These are phyloP conservation scores for Epinotia nisella DNA, from an alignment of 2,888 invertebrate species.

Conservation along the genomic window DNA sequence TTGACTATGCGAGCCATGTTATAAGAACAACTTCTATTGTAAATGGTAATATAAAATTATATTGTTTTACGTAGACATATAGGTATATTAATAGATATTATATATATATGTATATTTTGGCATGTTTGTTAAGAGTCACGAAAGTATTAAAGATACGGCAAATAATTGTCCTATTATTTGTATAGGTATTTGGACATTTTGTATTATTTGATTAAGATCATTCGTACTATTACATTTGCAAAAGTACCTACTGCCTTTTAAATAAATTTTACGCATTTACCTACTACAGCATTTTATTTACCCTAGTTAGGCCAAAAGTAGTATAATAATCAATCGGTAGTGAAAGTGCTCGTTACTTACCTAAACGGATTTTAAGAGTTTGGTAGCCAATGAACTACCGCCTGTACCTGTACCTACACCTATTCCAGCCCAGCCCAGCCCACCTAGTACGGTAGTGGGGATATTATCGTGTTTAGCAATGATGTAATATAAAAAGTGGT, in stretches of 20 bases:
- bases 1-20: neutral
- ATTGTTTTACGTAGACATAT: neutral
- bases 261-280: slow-evolving; percentile 14
- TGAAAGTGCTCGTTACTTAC: too few species aligned
- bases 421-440: too few species aligned
- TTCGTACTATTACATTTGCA: slow-evolving; percentile 8
- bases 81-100: neutral
- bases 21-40: neutral
- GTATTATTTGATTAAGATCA: slow-evolving; percentile 7
- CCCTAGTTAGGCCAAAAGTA: neutral
- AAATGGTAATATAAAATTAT: neutral
- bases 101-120: neutral
- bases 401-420: too few species aligned
- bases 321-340: too few species aligned
- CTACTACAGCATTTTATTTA: neutral
- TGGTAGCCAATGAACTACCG: too few species aligned
- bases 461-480: too few species aligned
- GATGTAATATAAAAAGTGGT: too few species aligned
- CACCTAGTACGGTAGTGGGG: too few species aligned
- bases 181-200: slow-evolving; percentile 13
- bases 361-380: too few species aligned
- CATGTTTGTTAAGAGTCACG: slow-evolving; percentile 4
- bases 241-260: slow-evolving; percentile 19
- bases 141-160: slow-evolving; percentile 5
- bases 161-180: slow-evolving; percentile 1